A percentile compares a stretch with the other conserved stretches of the same genome.
Conservation (phyloP, 2,888 invertebrate species). For the Perizoma affinitatum region DNA sequence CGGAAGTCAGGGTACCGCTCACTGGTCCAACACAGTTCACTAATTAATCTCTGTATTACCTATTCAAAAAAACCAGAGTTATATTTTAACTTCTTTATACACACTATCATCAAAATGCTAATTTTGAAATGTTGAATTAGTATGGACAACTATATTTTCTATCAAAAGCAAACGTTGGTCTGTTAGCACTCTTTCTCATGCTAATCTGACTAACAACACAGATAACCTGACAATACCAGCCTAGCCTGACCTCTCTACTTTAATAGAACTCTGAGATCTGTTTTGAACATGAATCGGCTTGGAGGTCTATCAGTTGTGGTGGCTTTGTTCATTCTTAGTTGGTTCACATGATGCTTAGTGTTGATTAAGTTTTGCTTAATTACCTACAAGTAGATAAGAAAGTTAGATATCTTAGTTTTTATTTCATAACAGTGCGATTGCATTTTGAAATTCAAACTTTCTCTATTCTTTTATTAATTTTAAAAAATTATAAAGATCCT, state of each 20-base stretch:
- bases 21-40: no score
- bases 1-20: no score
- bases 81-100: no score
- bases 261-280: conserved; percentile 13
- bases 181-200: conserved; percentile 56
- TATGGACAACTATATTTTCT: conserved; percentile 40
- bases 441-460: no score
- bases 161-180: conserved; percentile 47
- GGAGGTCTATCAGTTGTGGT: conserved; percentile 39
- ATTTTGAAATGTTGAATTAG: neutral
- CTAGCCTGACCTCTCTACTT: conserved; percentile 38
- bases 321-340: conserved; percentile 36
- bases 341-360: conserved; percentile 46
- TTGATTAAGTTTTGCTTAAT: conserved; percentile 37
- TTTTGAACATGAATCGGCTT: conserved; percentile 22
- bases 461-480: no score
- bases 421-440: no score
- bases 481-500: no score
- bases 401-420: no score
- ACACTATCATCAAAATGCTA: no score
- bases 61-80: no score
- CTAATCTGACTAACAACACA: conserved; percentile 51
- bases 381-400: no score
- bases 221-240: conserved; percentile 40
- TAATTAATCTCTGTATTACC: no score